phyloP scores from a whole-genome alignment of 2,113 vertebrate species.

The Cyprinus carpio region DNA sequence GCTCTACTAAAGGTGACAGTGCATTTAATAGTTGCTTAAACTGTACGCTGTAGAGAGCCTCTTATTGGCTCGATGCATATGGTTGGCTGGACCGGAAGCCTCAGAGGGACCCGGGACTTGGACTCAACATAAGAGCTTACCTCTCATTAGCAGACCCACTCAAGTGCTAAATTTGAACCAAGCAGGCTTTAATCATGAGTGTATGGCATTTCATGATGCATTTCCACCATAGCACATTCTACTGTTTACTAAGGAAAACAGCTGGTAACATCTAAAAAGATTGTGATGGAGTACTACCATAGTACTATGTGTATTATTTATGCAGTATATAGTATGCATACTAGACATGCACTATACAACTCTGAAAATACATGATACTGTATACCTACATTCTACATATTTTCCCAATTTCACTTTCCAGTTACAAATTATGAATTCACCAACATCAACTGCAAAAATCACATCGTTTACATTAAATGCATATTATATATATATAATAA shows the following conservation, averaged over 20 bases:
- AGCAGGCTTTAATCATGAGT: constrained; percentile 17
- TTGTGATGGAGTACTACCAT: not conserved
- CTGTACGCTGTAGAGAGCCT: not conserved
- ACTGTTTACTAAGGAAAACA: constrained; percentile 7
- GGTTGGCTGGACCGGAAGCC: constrained; percentile 20
- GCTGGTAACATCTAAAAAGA: not conserved
- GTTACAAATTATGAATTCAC: too few species aligned
- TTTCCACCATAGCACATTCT: constrained; percentile 7
- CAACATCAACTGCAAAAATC: too few species aligned
- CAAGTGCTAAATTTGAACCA: constrained; percentile 21
- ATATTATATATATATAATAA: not conserved
- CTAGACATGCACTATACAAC: not conserved
- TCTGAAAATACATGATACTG: not conserved
- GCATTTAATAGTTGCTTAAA: constrained; percentile 21
- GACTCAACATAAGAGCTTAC: constrained; percentile 34
- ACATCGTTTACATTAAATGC: too few species aligned
- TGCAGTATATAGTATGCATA: not conserved
- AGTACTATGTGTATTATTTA: not conserved
- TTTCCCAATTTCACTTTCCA: too few species aligned
- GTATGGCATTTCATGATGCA: not conserved
- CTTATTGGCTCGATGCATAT: constrained; percentile 18
- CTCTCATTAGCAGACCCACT: constrained; percentile 31
- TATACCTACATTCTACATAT: not conserved
- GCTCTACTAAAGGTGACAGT: constrained; percentile 1
- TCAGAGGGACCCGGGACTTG: constrained; percentile 16